phyloP scores from a whole-genome alignment of 1,140 invertebrate genomes.

The Drosophila parvula region DNA sequence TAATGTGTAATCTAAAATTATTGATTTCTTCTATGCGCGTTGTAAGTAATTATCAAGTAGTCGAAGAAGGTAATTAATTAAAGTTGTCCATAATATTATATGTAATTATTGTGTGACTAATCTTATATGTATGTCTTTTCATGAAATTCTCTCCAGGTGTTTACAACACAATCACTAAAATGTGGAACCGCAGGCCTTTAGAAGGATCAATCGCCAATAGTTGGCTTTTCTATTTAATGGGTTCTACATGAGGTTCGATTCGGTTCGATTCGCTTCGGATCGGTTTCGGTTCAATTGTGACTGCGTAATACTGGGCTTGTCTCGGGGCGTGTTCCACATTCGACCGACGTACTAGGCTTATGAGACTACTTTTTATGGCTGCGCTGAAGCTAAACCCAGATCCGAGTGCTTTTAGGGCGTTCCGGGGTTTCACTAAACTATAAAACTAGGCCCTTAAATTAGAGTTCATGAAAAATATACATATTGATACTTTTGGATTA shows the following conservation, averaged over 20 bases:
- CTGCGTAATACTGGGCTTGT: constrained; percentile 66
- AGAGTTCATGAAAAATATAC: constrained; percentile 32
- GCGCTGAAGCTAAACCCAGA: constrained; percentile 40
- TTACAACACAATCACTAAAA: constrained; percentile 80
- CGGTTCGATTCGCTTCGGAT: constrained; percentile 7
- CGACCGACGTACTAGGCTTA: constrained; percentile 44
- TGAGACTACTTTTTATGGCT: constrained; percentile 61
- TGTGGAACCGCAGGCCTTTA: constrained; percentile 70
- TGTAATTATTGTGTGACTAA: constrained; percentile 63
- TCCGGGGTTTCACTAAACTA: constrained; percentile 17
- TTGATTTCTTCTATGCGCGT: constrained; percentile 32
- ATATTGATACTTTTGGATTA: not conserved
- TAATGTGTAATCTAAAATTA: constrained; percentile 59
- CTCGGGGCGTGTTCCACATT: constrained; percentile 51
- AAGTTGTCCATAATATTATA: constrained; percentile 42
- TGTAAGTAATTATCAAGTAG: constrained; percentile 26
- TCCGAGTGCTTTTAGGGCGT: constrained; percentile 26
- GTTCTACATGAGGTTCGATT: constrained; percentile 37
- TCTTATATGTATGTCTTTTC: constrained; percentile 70
- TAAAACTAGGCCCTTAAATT: constrained; percentile 17
- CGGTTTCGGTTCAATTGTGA: constrained; percentile 22
- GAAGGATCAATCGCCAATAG: constrained; percentile 38
- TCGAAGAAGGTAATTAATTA: constrained; percentile 35
- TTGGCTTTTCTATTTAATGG: constrained; percentile 26
- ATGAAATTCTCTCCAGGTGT: constrained; percentile 78